These are phyloP conservation scores for Venusia cambrica DNA, from an alignment of 2,888 invertebrate genomes.

Conservation along the genomic window DNA sequence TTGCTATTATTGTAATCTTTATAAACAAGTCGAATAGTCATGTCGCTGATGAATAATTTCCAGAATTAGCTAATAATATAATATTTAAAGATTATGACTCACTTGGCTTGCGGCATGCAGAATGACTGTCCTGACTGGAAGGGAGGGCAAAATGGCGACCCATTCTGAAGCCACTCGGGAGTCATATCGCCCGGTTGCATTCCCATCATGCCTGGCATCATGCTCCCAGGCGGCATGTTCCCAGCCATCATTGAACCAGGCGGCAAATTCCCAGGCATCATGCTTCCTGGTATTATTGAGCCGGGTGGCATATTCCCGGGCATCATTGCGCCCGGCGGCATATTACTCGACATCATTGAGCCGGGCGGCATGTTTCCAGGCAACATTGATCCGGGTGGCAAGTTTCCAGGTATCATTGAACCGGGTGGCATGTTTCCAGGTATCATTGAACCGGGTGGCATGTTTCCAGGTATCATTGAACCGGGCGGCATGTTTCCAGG, in stretches of 20 bases:
- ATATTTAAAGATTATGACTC: constrained; percentile 31
- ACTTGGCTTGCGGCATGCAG: constrained; percentile 72
- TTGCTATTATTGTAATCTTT: too few species aligned
- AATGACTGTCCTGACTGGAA: constrained; percentile 55
- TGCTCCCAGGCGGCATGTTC: too few species aligned
- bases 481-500: constrained; percentile 2
- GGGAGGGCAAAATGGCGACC: constrained; percentile 56
- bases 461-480: too few species aligned
- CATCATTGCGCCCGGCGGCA: constrained; percentile 19
- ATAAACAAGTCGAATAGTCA: too few species aligned
- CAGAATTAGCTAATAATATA: too few species aligned
- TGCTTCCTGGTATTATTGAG: constrained; percentile 36
- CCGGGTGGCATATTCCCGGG: constrained; percentile 24
- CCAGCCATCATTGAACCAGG: too few species aligned
- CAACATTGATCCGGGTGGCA: constrained; percentile 16
- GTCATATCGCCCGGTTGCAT: constrained; percentile 33
- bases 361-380: constrained; percentile 19
- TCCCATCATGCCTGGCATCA: constrained; percentile 38
- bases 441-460: constrained; percentile 13
- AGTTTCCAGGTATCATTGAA: constrained; percentile 14
- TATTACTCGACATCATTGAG: constrained; percentile 17
- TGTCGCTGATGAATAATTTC: too few species aligned
- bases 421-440: constrained; percentile 9
- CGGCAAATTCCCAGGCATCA: too few species aligned
- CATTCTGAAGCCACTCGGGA: constrained; percentile 50